A percentile compares a stretch with the other conserved stretches of the same genome.
phyloP scores from a whole-genome alignment of 2,113 vertebrate species.

The Hemicordylus capensis region DNA sequence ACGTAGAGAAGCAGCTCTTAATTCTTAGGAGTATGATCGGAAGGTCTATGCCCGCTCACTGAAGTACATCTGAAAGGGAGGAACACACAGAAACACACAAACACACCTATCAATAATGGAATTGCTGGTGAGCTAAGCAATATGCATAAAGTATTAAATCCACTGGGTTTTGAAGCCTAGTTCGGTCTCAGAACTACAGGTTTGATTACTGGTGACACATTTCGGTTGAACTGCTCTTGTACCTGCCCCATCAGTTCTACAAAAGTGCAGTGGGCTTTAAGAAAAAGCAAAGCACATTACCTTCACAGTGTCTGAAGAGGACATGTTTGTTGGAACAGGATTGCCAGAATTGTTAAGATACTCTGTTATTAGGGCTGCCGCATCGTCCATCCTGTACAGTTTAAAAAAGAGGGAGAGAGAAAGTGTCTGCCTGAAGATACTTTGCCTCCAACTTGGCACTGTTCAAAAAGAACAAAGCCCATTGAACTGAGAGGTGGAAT shows the following conservation, averaged over 20 bases:
- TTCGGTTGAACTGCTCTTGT: not conserved
- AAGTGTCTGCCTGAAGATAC: too few species aligned
- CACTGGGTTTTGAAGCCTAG: not conserved
- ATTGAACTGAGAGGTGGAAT: too few species aligned
- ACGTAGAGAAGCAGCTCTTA: too few species aligned
- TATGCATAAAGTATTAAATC: not conserved
- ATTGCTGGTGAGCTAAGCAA: not conserved
- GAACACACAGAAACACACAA: conserved; percentile 18
- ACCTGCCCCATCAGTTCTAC: not conserved
- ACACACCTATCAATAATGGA: not conserved
- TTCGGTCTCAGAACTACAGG: not conserved
- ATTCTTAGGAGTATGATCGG: too few species aligned
- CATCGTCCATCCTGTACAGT: conserved; percentile 81
- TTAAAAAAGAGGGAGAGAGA: too few species aligned
- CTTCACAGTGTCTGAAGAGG: conserved; percentile 76
- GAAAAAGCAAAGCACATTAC: conserved; percentile 63
- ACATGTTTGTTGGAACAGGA: conserved; percentile 27
- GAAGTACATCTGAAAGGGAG: conserved; percentile 67
- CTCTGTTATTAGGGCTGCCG: conserved; percentile 77
- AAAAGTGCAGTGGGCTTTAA: not conserved
- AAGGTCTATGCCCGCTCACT: conserved; percentile 44
- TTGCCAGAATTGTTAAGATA: conserved; percentile 77
- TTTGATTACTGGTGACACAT: not conserved
- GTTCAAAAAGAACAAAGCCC: not conserved
- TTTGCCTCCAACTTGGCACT: not conserved